phyloP scores from a whole-genome alignment of 2,113 vertebrate genomes.

The Phalacrocorax aristotelis region DNA sequence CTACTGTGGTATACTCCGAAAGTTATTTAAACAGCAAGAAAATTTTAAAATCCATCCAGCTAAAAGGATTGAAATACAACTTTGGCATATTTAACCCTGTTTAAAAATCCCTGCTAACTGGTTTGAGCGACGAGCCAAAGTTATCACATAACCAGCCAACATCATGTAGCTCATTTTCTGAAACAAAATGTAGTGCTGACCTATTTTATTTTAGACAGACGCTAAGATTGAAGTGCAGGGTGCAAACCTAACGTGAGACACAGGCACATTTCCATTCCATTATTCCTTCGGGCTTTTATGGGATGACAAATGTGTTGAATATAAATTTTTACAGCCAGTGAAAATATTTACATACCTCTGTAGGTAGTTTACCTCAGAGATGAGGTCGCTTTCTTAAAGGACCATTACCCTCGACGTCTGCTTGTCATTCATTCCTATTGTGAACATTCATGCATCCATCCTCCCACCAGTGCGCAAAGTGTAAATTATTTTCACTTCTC shows the following conservation, averaged over 20 bases:
- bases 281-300: background rate
- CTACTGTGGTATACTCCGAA: background rate
- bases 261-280: background rate
- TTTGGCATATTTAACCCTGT: background rate
- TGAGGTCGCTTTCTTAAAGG: background rate
- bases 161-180: background rate
- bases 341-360: background rate
- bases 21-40: background rate
- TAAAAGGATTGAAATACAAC: background rate
- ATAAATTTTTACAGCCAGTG: background rate
- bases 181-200: background rate
- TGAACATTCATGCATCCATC: background rate
- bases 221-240: fast-evolving
- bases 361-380: background rate
- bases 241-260: background rate
- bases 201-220: background rate
- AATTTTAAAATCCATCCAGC: background rate
- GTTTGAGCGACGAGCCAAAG: background rate
- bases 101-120: background rate
- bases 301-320: background rate
- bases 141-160: background rate
- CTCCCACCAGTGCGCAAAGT: background rate
- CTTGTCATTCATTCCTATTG: background rate
- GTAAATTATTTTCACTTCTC: background rate
- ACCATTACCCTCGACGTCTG: background rate